These are phyloP conservation scores for Haemorhous mexicanus DNA, from an alignment of 2,113 vertebrate species.

Conservation along the genomic window DNA sequence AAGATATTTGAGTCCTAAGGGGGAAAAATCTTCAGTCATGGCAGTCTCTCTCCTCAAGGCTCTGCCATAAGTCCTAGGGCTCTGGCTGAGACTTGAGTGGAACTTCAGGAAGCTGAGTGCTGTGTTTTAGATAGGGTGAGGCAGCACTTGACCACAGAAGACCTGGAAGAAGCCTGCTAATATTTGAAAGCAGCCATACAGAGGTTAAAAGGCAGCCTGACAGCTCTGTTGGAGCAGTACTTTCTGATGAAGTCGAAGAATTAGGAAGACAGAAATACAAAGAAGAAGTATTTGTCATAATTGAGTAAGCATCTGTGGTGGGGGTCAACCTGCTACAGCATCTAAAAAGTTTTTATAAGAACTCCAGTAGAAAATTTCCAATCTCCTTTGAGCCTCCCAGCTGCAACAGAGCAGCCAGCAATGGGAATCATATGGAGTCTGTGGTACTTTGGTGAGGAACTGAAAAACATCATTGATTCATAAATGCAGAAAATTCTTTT, in stretches of 20 bases:
- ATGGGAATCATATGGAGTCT: not conserved
- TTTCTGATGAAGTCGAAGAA: not conserved
- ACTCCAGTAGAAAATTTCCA: not conserved
- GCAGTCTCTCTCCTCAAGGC: not conserved
- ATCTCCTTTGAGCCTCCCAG: not conserved
- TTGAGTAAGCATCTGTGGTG: not conserved
- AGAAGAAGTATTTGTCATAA: not conserved
- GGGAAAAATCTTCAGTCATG: not conserved
- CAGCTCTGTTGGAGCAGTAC: not conserved
- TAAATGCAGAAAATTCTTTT: not conserved
- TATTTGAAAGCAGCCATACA: not conserved
- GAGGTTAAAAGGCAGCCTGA: not conserved
- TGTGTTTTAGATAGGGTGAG: not conserved
- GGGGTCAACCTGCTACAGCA: not conserved
- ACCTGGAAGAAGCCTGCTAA: not conserved
- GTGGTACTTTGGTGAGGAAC: not conserved
- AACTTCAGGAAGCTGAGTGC: not conserved
- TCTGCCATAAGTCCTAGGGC: not conserved
- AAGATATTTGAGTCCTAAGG: not conserved
- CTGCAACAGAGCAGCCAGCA: not conserved
- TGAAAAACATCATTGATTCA: fast-evolving
- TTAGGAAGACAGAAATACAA: not conserved
- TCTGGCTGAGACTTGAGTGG: not conserved
- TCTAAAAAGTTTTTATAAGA: not conserved
- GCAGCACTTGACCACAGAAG: not conserved